Evolutionary conservation across 2,888 invertebrate genomes (phyloP).

Genomic region (Carterocephalus palaemon): DNA sequence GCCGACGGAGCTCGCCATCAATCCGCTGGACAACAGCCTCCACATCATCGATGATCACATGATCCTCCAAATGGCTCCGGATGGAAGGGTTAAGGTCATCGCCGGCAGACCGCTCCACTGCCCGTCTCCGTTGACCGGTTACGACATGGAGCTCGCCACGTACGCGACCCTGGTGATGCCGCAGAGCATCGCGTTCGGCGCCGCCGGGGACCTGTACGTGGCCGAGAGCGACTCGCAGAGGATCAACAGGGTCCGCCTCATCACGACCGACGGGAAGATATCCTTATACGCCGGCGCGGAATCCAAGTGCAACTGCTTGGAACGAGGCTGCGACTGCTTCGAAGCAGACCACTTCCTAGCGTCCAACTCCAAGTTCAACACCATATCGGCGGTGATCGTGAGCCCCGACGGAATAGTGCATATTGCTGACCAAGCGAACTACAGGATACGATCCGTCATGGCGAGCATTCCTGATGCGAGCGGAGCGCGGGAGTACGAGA

Average conservation of each 20-base stretch:
- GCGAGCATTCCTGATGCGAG: slow-evolving; percentile 93
- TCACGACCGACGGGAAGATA: slow-evolving; percentile 96
- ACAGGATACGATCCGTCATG: slow-evolving; percentile 91
- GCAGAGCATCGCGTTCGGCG: slow-evolving; percentile 95
- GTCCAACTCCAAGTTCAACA: slow-evolving; percentile 95
- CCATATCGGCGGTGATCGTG: slow-evolving; percentile 94
- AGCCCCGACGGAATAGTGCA: slow-evolving; percentile 96
- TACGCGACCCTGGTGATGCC: slow-evolving; percentile 95
- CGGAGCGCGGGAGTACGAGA: slow-evolving; percentile 91
- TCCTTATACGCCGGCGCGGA: slow-evolving; percentile 96
- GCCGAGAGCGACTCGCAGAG: slow-evolving; percentile 97
- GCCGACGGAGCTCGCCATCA: slow-evolving; percentile 97
- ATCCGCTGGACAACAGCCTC: slow-evolving; percentile 95
- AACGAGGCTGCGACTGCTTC: slow-evolving; percentile 94
- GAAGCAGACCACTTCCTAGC: slow-evolving; percentile 95
- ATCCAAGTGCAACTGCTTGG: slow-evolving; percentile 95
- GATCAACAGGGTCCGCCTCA: slow-evolving; percentile 93
- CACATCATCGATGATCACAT: slow-evolving; percentile 98
- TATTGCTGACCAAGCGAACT: slow-evolving; percentile 96
- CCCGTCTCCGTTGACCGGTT: slow-evolving; percentile 87
- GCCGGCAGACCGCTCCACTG: slow-evolving; percentile 97
- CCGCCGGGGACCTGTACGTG: slow-evolving; percentile 94
- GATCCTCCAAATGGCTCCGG: slow-evolving; percentile 94
- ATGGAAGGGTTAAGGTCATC: slow-evolving; percentile 93
- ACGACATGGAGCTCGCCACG: slow-evolving; percentile 92